Percentiles rank a stretch among this genome's conserved stretches.
These are phyloP conservation scores for Tetragnatha montana DNA, from an alignment of 2,888 invertebrate genomes.

Conservation along the genomic window DNA sequence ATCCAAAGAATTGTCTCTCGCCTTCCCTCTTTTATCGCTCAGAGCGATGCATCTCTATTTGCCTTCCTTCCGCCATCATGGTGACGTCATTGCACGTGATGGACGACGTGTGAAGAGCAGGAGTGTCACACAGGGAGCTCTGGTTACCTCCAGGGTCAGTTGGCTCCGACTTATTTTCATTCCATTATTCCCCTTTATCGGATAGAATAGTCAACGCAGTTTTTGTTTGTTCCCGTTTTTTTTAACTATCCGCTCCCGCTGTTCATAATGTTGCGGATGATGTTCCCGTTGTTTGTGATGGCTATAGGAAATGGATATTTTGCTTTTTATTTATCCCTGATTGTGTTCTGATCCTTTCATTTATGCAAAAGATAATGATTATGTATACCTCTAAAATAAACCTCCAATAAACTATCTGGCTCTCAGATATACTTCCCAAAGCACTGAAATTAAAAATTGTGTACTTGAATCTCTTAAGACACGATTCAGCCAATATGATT, in stretches of 20 bases:
- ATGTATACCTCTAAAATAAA: too few relatives aligned
- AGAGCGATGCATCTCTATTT: slow-evolving; percentile 59
- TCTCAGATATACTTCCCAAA: too few relatives aligned
- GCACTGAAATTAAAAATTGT: too few relatives aligned
- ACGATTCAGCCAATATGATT: too few relatives aligned
- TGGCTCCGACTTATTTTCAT: slow-evolving; percentile 34
- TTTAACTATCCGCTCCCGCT: background rate
- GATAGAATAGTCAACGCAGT: slow-evolving; percentile 4
- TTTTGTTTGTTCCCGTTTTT: background rate
- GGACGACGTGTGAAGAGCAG: slow-evolving; percentile 54
- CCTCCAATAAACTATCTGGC: too few relatives aligned
- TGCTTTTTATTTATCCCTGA: too few relatives aligned
- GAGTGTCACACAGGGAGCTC: slow-evolving; percentile 47
- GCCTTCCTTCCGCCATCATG: slow-evolving; percentile 44
- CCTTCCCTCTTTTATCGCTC: slow-evolving; percentile 19
- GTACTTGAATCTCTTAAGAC: too few relatives aligned
- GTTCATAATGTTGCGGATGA: background rate
- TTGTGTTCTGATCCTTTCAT: too few relatives aligned
- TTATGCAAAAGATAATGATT: too few relatives aligned
- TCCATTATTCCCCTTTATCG: background rate
- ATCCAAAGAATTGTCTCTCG: background rate
- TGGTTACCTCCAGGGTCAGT: slow-evolving; percentile 50
- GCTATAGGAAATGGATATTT: background rate
- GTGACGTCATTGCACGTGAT: slow-evolving; percentile 60
- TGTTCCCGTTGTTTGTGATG: background rate